These are phyloP conservation scores for Echinometra lucunter DNA, from an alignment of 53 echinoderm and acorn worm species.

Conservation along the genomic window DNA sequence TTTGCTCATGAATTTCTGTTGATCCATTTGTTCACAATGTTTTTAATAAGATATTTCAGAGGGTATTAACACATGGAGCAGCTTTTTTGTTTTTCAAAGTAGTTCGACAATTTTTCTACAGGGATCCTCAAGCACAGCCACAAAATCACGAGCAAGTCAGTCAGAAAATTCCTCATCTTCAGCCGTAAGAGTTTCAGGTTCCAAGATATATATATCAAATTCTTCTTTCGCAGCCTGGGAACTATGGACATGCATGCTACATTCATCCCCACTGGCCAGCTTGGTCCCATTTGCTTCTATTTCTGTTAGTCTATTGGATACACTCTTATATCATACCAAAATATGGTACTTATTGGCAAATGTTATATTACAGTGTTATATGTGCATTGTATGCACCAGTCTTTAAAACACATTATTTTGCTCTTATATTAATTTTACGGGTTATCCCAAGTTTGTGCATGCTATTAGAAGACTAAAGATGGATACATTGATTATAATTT, in stretches of 20 bases:
- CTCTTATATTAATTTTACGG: background rate
- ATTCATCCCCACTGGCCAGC: conserved; percentile 12
- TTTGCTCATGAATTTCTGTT: background rate
- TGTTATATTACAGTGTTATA: too few species aligned
- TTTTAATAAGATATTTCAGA: background rate
- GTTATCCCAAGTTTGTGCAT: background rate
- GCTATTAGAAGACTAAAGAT: background rate
- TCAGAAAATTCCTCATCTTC: background rate
- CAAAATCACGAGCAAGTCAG: background rate
- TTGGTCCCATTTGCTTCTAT: conserved; percentile 11
- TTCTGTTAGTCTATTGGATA: background rate
- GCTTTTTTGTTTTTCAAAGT: background rate
- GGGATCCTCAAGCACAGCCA: background rate
- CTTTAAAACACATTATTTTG: background rate
- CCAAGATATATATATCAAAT: background rate
- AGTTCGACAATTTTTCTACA: conserved; percentile 41
- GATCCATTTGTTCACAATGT: background rate
- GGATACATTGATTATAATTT: background rate
- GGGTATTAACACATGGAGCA: background rate
- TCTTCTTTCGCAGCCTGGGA: background rate
- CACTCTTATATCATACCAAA: background rate
- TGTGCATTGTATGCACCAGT: background rate
- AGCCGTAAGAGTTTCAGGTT: conserved; percentile 34
- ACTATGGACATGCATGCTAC: conserved; percentile 25
- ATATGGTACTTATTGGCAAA: background rate